Evolutionary conservation across 1,140 invertebrate species (phyloP).

Genomic region (Megalopta genalis): DNA sequence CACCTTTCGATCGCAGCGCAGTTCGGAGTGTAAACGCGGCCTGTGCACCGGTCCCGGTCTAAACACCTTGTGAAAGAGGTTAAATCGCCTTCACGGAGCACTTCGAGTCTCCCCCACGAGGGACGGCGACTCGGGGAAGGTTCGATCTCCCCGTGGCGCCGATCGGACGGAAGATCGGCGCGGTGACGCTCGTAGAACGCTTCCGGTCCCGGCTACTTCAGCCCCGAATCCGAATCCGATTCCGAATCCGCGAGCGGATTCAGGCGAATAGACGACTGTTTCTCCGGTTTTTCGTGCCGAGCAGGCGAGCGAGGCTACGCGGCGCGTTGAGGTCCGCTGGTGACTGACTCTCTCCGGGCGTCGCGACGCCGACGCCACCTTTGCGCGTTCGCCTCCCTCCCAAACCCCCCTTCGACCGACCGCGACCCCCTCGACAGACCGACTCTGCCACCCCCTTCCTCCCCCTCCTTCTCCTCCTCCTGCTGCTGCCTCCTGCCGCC

Average conservation of each 20-base stretch:
- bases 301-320: slow-evolving; percentile 53
- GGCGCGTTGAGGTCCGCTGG: slow-evolving; percentile 74
- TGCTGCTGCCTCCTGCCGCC: too few relatives aligned
- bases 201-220: slow-evolving; percentile 14
- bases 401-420: slow-evolving; percentile 29
- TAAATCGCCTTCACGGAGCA: too few relatives aligned
- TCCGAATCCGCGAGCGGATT: too few relatives aligned
- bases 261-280: too few relatives aligned
- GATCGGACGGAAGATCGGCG: too few relatives aligned
- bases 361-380: slow-evolving; percentile 79
- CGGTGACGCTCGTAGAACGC: background rate
- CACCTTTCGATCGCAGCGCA: too few relatives aligned
- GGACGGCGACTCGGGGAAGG: background rate
- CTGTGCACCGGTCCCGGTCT: too few relatives aligned
- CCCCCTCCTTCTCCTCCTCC: background rate
- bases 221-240: too few relatives aligned
- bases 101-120: background rate
- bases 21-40: too few relatives aligned
- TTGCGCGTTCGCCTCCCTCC: slow-evolving; percentile 62
- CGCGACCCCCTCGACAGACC: slow-evolving; percentile 42
- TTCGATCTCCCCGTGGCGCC: slow-evolving; percentile 5
- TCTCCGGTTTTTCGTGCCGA: background rate
- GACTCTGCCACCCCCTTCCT: slow-evolving; percentile 5
- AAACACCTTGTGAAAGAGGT: too few relatives aligned
- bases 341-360: slow-evolving; percentile 77